Percentiles rank a stretch among this genome's conserved stretches.
phyloP scores from a whole-genome alignment of 2,888 invertebrate species.

The Xestia rhomboidea region DNA sequence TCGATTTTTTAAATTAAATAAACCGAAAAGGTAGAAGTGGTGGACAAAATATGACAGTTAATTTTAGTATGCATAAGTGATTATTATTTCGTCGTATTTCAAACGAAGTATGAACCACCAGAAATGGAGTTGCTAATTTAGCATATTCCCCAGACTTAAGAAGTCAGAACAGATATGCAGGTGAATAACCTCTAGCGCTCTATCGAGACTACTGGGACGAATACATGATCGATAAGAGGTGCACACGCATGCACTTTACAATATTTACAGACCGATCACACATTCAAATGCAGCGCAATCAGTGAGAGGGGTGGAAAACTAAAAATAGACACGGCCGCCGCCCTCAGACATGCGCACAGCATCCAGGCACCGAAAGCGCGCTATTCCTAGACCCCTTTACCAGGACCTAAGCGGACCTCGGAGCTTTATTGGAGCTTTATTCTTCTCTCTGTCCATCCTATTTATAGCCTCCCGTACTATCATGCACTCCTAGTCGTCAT shows the following conservation, averaged over 20 bases:
- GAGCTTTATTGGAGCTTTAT: not conserved
- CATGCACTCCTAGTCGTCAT: constrained; percentile 37
- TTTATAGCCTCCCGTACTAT: not conserved
- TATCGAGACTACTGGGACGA: not conserved
- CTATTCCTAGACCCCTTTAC: constrained; percentile 32
- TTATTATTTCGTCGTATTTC: too few species aligned
- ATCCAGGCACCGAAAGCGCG: constrained; percentile 28
- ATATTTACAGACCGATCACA: not conserved
- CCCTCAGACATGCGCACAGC: constrained; percentile 40
- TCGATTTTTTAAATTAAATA: not conserved
- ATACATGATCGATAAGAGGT: constrained; percentile 12
- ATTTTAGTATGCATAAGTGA: not conserved
- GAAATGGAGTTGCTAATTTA: too few species aligned
- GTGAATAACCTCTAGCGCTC: not conserved
- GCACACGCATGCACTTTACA: constrained; percentile 14
- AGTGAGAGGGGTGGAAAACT: constrained; percentile 15
- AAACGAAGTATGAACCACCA: too few species aligned
- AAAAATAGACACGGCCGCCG: constrained; percentile 15
- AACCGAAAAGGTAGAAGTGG: not conserved
- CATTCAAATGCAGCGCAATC: constrained; percentile 20
- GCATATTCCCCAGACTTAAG: too few species aligned
- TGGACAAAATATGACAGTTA: not conserved
- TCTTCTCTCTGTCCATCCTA: not conserved
- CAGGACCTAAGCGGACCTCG: constrained; percentile 24
- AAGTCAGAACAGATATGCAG: not conserved